Base-by-base conservation (phyloP, 2,797 vertebrate species). In the Parauchenoglanis punctatus region DNA sequence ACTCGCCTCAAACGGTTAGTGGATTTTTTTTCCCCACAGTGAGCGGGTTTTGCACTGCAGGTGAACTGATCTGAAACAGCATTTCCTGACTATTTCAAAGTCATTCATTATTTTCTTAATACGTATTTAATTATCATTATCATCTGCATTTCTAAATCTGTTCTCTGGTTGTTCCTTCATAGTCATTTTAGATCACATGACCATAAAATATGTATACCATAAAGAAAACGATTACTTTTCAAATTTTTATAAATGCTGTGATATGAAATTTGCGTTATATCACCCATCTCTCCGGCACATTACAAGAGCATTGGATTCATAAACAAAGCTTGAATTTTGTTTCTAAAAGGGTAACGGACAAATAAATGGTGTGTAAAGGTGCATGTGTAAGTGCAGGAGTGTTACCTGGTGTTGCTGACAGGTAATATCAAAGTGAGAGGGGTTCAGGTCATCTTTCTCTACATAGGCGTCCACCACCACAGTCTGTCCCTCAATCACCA, bases 341-440 rank as follows among this genome's bases (percentile, higher is more conserved):
- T 78, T 20, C 28, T 31, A 28, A 31, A 77, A 63, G 1, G 56
- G 20, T 61, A 78, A 56, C 10, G 10, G n/a, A 18, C 52, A 54
- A 54, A 7, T 78, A 10, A 81, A 44, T 61, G 12, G 1, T 7
- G 11, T 40, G 11, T 59, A 15, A 44, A 44, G 1, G 75, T 15
- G 67, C 2, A 70, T 44, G 35, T 75, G 25, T 49, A 52, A 7
- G n/a, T 73, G 40, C 31, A 25, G 25, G 12, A 40, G 35, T 20
- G 89, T 88, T 88, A 99, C 98, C 97, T 97, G 95, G 91, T 97
- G 96, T 11, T 95, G 94, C 70, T 96, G 97, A 90, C 98, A 99
- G 0, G 95, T 99, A 92, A 99, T 96, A 23, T 95, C 96, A 91
- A 96, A 99, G 85, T 91, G 91, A 0, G 95, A 95, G 8, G 94